Percentiles rank a stretch among this genome's conserved stretches.
These are phyloP conservation scores for Brachionus koreanus DNA, from an alignment of 1,140 invertebrate genomes.

Conservation along the genomic window DNA sequence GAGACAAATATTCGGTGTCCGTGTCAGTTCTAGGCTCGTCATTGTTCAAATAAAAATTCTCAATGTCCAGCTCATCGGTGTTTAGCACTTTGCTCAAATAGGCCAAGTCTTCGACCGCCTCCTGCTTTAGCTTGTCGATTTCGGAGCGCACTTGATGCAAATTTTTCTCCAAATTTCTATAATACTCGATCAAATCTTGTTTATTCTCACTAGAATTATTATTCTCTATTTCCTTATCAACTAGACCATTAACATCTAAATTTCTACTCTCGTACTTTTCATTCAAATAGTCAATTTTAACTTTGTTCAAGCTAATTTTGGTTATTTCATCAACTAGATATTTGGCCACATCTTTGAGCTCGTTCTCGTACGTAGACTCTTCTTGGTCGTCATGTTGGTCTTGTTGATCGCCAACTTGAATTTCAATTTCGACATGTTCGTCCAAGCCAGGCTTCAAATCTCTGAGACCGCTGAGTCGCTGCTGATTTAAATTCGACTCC, in stretches of 20 bases:
- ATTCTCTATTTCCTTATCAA: neutral
- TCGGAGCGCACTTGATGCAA: constrained; percentile 23
- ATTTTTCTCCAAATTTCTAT: constrained; percentile 29
- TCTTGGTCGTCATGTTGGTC: neutral
- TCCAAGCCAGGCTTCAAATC: neutral
- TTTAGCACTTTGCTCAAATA: constrained; percentile 32
- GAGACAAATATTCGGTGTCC: constrained; percentile 30
- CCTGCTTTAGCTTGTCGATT: constrained; percentile 23
- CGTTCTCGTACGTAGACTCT: neutral
- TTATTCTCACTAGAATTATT: neutral
- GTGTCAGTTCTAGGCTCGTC: neutral
- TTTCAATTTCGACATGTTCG: neutral
- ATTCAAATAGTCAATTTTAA: constrained; percentile 36
- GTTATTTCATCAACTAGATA: constrained; percentile 40
- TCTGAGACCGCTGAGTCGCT: neutral
- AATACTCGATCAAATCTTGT: constrained; percentile 23
- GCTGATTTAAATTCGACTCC: neutral
- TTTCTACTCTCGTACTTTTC: constrained; percentile 17
- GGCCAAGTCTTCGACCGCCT: constrained; percentile 35
- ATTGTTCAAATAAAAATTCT: constrained; percentile 28
- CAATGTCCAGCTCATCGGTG: neutral
- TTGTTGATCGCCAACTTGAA: neutral
- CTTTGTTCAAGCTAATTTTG: constrained; percentile 33
- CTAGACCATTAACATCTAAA: neutral
- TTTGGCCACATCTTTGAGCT: constrained; percentile 13